phyloP scores from a whole-genome alignment of 2,113 vertebrate genomes.

The Tylochromis polylepis region DNA sequence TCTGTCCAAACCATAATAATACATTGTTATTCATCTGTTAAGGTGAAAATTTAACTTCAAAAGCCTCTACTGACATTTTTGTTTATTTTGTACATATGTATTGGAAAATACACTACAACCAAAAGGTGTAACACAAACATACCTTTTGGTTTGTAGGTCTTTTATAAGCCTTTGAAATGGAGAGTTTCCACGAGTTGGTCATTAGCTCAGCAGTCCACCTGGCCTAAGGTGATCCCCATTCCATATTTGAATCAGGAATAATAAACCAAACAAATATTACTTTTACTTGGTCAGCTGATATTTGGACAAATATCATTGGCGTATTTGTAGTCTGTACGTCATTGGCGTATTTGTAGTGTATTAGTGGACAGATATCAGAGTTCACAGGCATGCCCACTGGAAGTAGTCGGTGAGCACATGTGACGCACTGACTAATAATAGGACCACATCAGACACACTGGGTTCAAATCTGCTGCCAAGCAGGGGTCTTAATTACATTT shows the following conservation, averaged over 20 bases:
- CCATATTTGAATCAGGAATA: no score
- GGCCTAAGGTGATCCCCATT: background rate
- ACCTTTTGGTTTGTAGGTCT: background rate
- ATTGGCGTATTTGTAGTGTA: background rate
- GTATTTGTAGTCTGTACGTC: background rate
- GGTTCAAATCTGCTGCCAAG: background rate
- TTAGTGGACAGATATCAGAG: background rate
- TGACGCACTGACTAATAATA: background rate
- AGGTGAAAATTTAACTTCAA: no score
- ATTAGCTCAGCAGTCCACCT: background rate
- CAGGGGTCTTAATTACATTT: background rate
- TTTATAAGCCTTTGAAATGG: background rate
- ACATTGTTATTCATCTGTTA: background rate
- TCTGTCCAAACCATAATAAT: background rate
- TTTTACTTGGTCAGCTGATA: no score
- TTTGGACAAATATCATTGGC: background rate
- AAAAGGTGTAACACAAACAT: background rate
- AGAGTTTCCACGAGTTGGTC: background rate
- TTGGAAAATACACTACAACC: no score
- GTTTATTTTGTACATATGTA: no score
- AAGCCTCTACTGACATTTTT: no score
- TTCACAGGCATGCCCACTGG: background rate
- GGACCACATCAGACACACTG: no score
- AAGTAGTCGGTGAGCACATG: background rate
- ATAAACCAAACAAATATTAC: background rate